Percentiles rank a stretch among this genome's conserved stretches.
Conservation (phyloP, 2,888 invertebrate species). For the Choristoneura rosaceana region DNA sequence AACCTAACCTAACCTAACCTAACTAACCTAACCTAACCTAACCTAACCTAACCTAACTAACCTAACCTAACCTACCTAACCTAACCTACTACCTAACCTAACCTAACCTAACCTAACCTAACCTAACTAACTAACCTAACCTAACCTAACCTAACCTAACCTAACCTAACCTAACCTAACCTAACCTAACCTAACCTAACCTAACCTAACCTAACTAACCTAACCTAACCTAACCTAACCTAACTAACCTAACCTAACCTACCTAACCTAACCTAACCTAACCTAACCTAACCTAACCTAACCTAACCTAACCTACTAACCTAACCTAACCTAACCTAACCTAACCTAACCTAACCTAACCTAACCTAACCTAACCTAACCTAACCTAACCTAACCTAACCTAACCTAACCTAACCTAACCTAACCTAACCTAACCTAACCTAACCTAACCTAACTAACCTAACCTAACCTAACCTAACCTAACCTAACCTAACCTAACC, state of each 20-base stretch:
- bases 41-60: conserved; percentile 20
- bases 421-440: conserved; percentile 40
- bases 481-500: conserved; percentile 38
- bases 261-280: conserved; percentile 42
- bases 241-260: conserved; percentile 39
- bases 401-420: conserved; percentile 31
- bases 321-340: conserved; percentile 33
- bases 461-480: conserved; percentile 43
- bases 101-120: conserved; percentile 43
- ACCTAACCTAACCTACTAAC: conserved; percentile 42
- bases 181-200: conserved; percentile 29
- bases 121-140: conserved; percentile 38
- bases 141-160: conserved; percentile 39
- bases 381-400: conserved; percentile 34
- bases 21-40: conserved; percentile 28
- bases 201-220: conserved; percentile 22
- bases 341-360: conserved; percentile 34
- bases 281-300: conserved; percentile 42
- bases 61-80: conserved; percentile 40
- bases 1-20: conserved; percentile 10
- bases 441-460: conserved; percentile 44
- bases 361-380: conserved; percentile 39
- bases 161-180: conserved; percentile 24
- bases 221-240: conserved; percentile 14
- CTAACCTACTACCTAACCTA: conserved; percentile 43